Percentiles rank a stretch among this genome's conserved stretches.
Evolutionary conservation across 2,113 vertebrate species (phyloP).

Genomic region (Antigone vipio): DNA sequence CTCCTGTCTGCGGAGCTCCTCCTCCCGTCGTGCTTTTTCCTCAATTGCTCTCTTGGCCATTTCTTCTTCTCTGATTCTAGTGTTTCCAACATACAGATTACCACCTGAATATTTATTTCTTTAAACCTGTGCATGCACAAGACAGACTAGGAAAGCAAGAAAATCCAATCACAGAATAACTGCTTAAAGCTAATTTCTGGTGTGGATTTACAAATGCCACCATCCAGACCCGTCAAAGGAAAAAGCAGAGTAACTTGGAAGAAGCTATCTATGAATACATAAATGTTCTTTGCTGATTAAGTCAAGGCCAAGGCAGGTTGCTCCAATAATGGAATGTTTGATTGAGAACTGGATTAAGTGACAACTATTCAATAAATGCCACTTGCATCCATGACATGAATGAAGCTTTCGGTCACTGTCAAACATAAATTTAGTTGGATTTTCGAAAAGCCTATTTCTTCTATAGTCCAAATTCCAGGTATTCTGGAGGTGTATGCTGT

Average conservation of each 20-base stretch:
- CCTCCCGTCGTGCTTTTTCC: conserved; percentile 60
- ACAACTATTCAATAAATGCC: not conserved
- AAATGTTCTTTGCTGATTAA: not conserved
- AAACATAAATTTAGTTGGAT: not conserved
- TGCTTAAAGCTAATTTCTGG: not conserved
- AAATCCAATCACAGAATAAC: not conserved
- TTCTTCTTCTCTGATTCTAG: conserved; percentile 80
- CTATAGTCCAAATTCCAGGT: not conserved
- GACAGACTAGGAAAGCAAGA: not conserved
- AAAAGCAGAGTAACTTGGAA: not conserved
- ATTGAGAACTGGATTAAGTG: not conserved
- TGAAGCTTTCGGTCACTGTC: not conserved
- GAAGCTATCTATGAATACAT: not conserved
- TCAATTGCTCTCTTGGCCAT: conserved; percentile 71
- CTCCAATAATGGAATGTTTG: not conserved
- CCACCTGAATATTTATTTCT: not conserved
- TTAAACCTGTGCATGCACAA: not conserved
- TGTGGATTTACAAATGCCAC: not conserved
- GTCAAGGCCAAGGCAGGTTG: not conserved
- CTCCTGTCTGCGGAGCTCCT: conserved; percentile 71
- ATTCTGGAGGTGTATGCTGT: not conserved
- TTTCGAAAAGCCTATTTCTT: not conserved
- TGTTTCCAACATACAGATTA: not conserved
- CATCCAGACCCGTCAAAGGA: not conserved
- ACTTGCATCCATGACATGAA: not conserved